Percentiles rank a stretch among this genome's conserved stretches.
Evolutionary conservation across 2,888 invertebrate genomes (phyloP).

Genomic region (Diarsia mendica): DNA sequence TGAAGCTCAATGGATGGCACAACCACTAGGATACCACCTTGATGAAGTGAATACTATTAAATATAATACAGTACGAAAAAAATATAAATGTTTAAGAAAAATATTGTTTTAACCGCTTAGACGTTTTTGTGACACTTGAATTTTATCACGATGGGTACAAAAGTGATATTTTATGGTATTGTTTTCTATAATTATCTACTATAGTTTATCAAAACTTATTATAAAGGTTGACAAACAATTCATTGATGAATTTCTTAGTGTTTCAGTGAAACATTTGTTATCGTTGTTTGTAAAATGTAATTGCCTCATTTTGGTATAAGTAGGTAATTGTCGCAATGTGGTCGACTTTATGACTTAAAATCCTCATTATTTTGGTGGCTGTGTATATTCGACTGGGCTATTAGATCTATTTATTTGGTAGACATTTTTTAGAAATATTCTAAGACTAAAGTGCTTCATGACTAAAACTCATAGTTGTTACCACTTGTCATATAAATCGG

Average conservation of each 20-base stretch:
- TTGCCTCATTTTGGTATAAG: not conserved
- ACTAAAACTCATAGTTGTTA: not conserved
- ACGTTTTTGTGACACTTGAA: too few relatives aligned
- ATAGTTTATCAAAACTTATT: constrained; percentile 1
- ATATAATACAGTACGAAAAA: not conserved
- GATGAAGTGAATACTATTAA: not conserved
- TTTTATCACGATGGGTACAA: constrained; percentile 13
- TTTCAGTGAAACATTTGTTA: constrained; percentile 1
- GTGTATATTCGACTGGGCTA: not conserved
- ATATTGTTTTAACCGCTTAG: not conserved
- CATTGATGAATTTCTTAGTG: not conserved
- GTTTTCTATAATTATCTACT: constrained; percentile 1
- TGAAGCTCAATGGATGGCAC: constrained; percentile 84
- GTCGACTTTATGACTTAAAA: not conserved
- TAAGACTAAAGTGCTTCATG: too few relatives aligned
- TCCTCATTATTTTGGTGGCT: not conserved
- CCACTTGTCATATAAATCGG: constrained; percentile 21
- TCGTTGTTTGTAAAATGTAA: not conserved
- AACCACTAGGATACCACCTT: constrained; percentile 72
- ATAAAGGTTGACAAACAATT: not conserved
- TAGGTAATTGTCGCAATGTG: not conserved
- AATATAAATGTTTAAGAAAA: not conserved
- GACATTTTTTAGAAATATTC: not conserved
- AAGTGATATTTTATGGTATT: constrained; percentile 14
- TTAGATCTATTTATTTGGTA: not conserved